phyloP scores from a whole-genome alignment of 1,140 invertebrate genomes.

The Carposina sasakii region DNA sequence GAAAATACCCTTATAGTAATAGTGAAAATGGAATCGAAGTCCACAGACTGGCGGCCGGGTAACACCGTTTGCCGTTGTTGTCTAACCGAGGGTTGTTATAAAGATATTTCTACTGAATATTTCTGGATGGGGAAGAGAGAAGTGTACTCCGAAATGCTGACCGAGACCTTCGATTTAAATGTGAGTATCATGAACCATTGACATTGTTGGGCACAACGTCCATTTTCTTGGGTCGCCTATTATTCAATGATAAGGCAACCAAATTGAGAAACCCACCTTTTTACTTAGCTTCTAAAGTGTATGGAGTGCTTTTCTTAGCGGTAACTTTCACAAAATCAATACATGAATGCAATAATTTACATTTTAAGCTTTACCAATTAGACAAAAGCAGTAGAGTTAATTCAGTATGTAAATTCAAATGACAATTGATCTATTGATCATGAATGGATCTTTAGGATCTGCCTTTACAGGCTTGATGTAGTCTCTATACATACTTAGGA shows the following conservation, averaged over 20 bases:
- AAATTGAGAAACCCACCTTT: neutral
- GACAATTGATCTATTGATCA: too few relatives aligned
- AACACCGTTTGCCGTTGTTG: conserved; percentile 61
- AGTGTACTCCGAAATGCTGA: conserved; percentile 59
- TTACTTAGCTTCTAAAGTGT: too few relatives aligned
- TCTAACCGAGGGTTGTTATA: conserved; percentile 58
- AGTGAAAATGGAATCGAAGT: conserved; percentile 51
- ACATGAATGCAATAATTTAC: too few relatives aligned
- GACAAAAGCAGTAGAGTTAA: too few relatives aligned
- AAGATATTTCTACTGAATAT: conserved; percentile 66
- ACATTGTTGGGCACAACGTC: neutral
- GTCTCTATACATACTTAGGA: too few relatives aligned
- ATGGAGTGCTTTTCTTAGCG: too few relatives aligned
- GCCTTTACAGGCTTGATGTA: too few relatives aligned
- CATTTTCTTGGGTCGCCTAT: neutral
- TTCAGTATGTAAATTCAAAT: too few relatives aligned
- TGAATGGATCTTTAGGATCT: too few relatives aligned
- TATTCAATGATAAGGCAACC: neutral
- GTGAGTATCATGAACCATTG: conserved; percentile 30
- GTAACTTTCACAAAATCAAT: too few relatives aligned
- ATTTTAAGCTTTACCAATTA: too few relatives aligned
- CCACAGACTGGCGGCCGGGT: conserved; percentile 53
- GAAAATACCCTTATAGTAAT: conserved; percentile 31
- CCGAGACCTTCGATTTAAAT: conserved; percentile 43
- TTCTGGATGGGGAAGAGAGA: conserved; percentile 66